Evolutionary conservation across 1,140 invertebrate genomes (phyloP).

Genomic region (Monochamus saltuarius): DNA sequence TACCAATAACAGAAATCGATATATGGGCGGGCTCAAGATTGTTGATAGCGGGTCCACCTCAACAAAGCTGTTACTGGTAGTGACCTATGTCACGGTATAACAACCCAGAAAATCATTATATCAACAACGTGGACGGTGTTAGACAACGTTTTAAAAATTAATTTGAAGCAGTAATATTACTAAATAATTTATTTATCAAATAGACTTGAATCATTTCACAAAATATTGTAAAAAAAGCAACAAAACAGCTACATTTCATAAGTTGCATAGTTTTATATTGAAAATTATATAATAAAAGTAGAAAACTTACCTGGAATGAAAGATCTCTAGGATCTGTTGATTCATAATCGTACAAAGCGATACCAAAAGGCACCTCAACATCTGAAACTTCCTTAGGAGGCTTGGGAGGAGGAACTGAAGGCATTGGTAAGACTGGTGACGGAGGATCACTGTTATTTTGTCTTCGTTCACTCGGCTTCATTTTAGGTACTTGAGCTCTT

Average conservation of each 20-base stretch:
- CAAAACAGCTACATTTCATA: neutral
- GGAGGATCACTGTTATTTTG: conserved; percentile 39
- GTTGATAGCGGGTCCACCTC: no score
- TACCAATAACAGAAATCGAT: no score
- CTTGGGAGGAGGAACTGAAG: conserved; percentile 70
- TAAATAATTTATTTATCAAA: neutral
- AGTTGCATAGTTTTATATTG: neutral
- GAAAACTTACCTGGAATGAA: conserved; percentile 62
- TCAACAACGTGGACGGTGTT: no score
- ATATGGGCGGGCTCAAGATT: no score
- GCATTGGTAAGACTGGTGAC: conserved; percentile 70
- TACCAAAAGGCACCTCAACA: conserved; percentile 59
- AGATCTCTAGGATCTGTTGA: conserved; percentile 71
- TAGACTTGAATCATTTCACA: neutral
- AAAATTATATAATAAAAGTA: conserved; percentile 1
- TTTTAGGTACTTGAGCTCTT: conserved; percentile 39
- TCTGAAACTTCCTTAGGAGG: conserved; percentile 60
- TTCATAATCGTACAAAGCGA: conserved; percentile 74
- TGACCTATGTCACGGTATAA: no score
- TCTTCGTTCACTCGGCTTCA: conserved; percentile 12
- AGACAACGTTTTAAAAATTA: no score
- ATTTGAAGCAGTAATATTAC: no score
- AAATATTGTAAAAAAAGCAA: neutral
- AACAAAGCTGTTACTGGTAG: no score
- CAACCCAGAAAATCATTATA: no score